Evolutionary conservation across 2,888 invertebrate species (phyloP), one percentile per base, ranked within the genome.

Genomic region (Coenonympha arcania): DNA sequence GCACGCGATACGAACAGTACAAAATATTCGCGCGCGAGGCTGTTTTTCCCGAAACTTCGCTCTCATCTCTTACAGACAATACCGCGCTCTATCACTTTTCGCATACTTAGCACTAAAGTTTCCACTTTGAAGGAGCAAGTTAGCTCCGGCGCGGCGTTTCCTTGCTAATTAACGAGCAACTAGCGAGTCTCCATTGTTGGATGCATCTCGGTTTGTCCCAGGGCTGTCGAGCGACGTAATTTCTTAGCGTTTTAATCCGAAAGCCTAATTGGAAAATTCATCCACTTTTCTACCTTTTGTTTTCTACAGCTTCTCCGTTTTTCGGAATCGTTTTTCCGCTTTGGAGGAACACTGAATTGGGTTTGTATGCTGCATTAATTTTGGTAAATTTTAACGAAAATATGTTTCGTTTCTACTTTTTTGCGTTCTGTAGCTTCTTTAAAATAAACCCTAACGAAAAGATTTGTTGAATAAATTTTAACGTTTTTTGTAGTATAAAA

Each of bases 121-220:
- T 57, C 46, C 39, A 53, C 57, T 57, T 50, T 43, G 48, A 50
- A 52, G 54, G 54, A 54, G 50, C 54, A 70, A 75, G 71, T 74
- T 75, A 61, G 68, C 60, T 57, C 55, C 54, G 60, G 63, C 57
- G 62, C 61, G 62, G 70, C 70, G 68, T 68, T 74, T 71, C 66
- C 68, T 66, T 62, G 65, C 74, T 76, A 76, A 76, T 76, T 78
- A 76, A 71, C 66, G 71, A 66, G 63, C 56, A 60, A 63, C 59
- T 60, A 64, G 61, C 52, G 59, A 54, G 58, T 61, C 64, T 69
- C 69, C 69, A 76, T 72, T 78, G 75, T 78, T 65, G 66, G 61
- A 52, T 30, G 55, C 58, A 52, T 59, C 64, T 64, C 57, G 57
- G 62, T 61, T 56, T 58, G 49, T 52, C 55, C 15, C 26, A 55